Conservation (phyloP, 2,113 vertebrate genomes). For the Rhynchomys soricoides region DNA sequence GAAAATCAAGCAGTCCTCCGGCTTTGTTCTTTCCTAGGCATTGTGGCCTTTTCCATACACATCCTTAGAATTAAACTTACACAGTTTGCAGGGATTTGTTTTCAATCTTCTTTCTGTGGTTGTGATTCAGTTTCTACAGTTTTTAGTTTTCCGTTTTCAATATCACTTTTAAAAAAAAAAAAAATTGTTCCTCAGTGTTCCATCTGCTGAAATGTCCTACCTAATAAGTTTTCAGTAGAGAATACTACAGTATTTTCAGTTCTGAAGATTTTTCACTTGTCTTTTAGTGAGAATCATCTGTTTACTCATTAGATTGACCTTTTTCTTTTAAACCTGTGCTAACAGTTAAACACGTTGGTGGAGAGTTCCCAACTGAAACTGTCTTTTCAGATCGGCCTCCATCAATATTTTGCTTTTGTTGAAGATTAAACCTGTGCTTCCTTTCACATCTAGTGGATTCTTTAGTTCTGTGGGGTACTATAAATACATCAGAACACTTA, state of each 20-base stretch:
- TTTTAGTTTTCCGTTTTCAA: slow-evolving; percentile 30
- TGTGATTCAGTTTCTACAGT: not conserved
- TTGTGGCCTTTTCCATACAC: not conserved
- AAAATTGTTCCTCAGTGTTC: not conserved
- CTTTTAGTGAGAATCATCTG: not conserved
- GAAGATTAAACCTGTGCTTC: not conserved
- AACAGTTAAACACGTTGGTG: not conserved
- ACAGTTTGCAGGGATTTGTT: not conserved
- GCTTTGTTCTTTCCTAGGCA: not conserved
- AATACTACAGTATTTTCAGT: slow-evolving; percentile 10
- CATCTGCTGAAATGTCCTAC: not conserved
- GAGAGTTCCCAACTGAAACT: not conserved
- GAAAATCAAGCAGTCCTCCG: not conserved
- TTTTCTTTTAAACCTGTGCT: slow-evolving; percentile 38
- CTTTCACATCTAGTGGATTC: not conserved
- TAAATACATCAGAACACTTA: not conserved
- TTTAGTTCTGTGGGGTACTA: not conserved
- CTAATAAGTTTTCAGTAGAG: not conserved
- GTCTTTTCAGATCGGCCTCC: not conserved
- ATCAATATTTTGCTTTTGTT: not conserved
- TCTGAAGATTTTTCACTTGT: not conserved
- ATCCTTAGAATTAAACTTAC: slow-evolving; percentile 11
- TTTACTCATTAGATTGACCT: slow-evolving; percentile 20
- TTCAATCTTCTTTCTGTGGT: not conserved
- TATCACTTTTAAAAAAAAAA: not conserved